Base-by-base conservation (phyloP, 2,113 vertebrate species). In the Eudyptes chrysolophus region DNA sequence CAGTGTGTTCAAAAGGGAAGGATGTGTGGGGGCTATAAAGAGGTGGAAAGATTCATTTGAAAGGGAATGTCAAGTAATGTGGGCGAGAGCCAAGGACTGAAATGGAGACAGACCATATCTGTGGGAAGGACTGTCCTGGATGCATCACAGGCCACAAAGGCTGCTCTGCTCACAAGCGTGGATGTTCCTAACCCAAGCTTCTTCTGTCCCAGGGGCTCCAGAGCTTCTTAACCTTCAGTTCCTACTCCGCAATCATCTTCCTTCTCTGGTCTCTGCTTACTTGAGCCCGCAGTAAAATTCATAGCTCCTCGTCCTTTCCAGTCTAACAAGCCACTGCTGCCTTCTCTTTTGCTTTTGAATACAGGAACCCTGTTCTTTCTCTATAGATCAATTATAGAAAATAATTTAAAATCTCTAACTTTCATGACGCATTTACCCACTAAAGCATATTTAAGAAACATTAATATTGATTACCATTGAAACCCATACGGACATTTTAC, bases 381-480 rank as follows among this genome's bases (percentile, higher is more conserved):
- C 22, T 55, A 5, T 1, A 29, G 8, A 44, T 48, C 19, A 77
- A 13, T 71, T 84, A 62, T 1, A 68, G 30, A 36, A 74, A 83
- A 70, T 38, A 54, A 69, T 66, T 40, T 42, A 16, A 69, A 76
- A 80, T 42, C 7, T 80, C 6, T 83, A 71, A 68, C 55, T 74
- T 76, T 64, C 9, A 54, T 34, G 9, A 74, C 16, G 34, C 14
- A 46, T 75, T 86, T 87, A 76, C 36, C 10, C 51, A 93, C 30
- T 40, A 70, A 91, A 94, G 80, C 11, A 54, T 70, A 77, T 61
- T 84, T 92, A 92, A 92, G 16, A 92, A 66, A 89, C n/a, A 81
- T 24, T 86, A 72, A 38, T 70, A 75, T 21, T 68, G 40, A 87
- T 64, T 77, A 26, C 16, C 40, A 80, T 14, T 69, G 68, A 91